phyloP scores from a whole-genome alignment of 1,140 invertebrate species.

The Scaptomyza pallida region DNA sequence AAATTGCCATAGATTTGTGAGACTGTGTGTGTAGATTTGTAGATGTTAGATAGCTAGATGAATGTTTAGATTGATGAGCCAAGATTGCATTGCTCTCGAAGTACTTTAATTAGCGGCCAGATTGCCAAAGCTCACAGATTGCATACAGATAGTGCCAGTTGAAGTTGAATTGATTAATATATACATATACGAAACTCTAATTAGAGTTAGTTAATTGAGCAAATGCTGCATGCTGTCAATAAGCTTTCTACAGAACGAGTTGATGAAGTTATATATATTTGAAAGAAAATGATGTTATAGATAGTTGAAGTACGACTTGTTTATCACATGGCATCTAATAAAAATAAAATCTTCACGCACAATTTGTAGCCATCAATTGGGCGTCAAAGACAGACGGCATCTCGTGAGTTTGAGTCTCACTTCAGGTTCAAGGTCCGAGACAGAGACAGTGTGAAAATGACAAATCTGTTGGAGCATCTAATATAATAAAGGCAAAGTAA shows the following conservation, averaged over 20 bases:
- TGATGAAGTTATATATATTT: too few relatives aligned
- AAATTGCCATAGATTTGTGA: constrained; percentile 12
- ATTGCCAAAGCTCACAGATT: constrained; percentile 3
- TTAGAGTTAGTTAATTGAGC: not conserved
- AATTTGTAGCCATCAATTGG: constrained; percentile 61
- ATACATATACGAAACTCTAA: not conserved
- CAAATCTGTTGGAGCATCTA: constrained; percentile 31
- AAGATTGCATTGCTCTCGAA: constrained; percentile 20
- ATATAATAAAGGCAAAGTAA: constrained; percentile 19
- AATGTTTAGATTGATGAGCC: constrained; percentile 33
- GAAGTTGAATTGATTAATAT: constrained; percentile 19
- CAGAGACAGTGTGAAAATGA: constrained; percentile 15
- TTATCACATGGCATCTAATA: constrained; percentile 62
- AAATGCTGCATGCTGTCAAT: not conserved
- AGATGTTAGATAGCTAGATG: constrained; percentile 24
- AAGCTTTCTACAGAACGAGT: not conserved
- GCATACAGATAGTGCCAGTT: constrained; percentile 5
- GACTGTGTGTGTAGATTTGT: not conserved
- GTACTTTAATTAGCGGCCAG: constrained; percentile 27
- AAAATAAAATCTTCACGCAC: constrained; percentile 57
- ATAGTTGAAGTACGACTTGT: constrained; percentile 25
- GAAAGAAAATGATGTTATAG: too few relatives aligned
- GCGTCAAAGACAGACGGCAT: constrained; percentile 27
- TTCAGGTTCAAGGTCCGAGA: not conserved
- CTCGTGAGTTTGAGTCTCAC: not conserved